A percentile compares a stretch with the other conserved stretches of the same genome.
phyloP scores from a whole-genome alignment of 2,888 invertebrate species.

The Drosophila prolongata region DNA sequence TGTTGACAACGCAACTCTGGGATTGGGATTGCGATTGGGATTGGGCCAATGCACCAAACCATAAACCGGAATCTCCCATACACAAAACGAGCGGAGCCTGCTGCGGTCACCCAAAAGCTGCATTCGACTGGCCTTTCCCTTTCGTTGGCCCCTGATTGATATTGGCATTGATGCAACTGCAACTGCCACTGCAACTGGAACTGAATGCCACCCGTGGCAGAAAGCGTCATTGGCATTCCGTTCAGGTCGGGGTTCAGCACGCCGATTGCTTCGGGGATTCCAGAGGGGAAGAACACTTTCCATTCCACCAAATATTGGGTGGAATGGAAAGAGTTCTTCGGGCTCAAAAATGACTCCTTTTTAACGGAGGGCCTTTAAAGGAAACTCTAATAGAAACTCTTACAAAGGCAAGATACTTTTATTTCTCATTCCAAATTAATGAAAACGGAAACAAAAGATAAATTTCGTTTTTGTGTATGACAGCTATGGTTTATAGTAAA shows the following conservation, averaged over 20 bases:
- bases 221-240: conserved; percentile 17
- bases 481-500: too few relatives aligned
- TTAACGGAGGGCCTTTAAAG: neutral
- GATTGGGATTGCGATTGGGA: conserved; percentile 41
- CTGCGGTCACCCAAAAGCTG: conserved; percentile 47
- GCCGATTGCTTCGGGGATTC: neutral
- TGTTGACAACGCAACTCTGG: conserved; percentile 49
- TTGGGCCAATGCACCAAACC: conserved; percentile 65
- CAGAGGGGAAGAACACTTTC: neutral
- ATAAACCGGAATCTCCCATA: conserved; percentile 66
- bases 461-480: too few relatives aligned
- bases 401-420: too few relatives aligned
- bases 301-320: conserved; percentile 15
- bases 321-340: conserved; percentile 7
- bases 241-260: conserved; percentile 7
- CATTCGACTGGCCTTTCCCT: conserved; percentile 65
- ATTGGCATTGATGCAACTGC: conserved; percentile 38
- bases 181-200: conserved; percentile 39
- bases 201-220: conserved; percentile 1
- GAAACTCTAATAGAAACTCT: too few relatives aligned
- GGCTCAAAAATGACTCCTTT: neutral
- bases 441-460: too few relatives aligned
- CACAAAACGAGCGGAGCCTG: conserved; percentile 47
- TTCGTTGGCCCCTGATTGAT: conserved; percentile 52
- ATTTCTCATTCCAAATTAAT: too few relatives aligned